These are phyloP conservation scores for Phalloptychus januarius DNA, from an alignment of 2,797 vertebrate genomes.

Conservation along the genomic window DNA sequence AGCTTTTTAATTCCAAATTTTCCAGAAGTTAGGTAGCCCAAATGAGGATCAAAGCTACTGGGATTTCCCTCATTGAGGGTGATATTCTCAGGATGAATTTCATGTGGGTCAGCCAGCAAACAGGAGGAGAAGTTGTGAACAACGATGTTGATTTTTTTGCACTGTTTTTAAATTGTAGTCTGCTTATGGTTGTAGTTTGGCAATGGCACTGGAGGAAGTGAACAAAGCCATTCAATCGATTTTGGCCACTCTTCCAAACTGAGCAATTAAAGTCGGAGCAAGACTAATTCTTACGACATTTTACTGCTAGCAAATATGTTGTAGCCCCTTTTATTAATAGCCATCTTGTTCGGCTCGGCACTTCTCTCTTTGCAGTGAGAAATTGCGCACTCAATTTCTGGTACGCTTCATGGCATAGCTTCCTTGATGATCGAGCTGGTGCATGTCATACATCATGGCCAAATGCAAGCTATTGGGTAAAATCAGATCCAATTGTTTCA, in stretches of 20 bases:
- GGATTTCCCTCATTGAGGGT: background rate
- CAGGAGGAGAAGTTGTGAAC: too few species aligned
- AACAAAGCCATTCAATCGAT: too few species aligned
- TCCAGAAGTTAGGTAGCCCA: background rate
- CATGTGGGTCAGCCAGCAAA: too few species aligned
- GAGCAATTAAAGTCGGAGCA: too few species aligned
- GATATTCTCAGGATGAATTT: background rate
- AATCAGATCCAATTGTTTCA: background rate
- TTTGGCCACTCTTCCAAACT: too few species aligned
- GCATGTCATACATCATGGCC: background rate
- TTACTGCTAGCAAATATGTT: too few species aligned
- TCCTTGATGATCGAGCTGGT: too few species aligned
- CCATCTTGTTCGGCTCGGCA: background rate
- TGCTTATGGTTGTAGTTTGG: too few species aligned
- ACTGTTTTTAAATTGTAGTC: background rate
- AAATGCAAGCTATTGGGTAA: background rate
- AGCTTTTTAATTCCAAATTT: background rate
- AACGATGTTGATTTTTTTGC: background rate
- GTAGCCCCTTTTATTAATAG: background rate
- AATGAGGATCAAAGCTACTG: background rate
- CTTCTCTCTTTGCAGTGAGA: background rate
- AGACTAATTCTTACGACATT: too few species aligned
- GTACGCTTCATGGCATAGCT: background rate
- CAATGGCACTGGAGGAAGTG: too few species aligned
- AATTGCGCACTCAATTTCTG: background rate